A percentile compares a stretch with the other conserved stretches of the same genome.
These are phyloP conservation scores for Heteropelma amictum DNA, from an alignment of 2,888 invertebrate species.

Conservation along the genomic window DNA sequence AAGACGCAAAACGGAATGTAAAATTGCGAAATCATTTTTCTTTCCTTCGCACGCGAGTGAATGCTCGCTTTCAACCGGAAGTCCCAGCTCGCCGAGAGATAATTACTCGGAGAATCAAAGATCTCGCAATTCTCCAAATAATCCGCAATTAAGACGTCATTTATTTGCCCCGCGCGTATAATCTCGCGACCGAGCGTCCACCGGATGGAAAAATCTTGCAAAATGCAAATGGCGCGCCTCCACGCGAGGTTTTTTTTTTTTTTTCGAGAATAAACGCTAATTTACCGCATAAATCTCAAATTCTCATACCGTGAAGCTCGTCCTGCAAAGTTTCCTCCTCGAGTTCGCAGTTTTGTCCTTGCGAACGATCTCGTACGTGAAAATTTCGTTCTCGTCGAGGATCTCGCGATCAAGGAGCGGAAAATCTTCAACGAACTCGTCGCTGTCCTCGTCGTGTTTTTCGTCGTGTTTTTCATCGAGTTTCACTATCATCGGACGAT, in stretches of 20 bases:
- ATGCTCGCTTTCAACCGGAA: not conserved
- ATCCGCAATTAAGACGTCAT: not conserved
- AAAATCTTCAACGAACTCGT: slow-evolving; percentile 28
- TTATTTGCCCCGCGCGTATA: too few relatives aligned
- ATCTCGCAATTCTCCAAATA: not conserved
- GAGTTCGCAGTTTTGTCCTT: not conserved
- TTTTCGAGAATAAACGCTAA: not conserved
- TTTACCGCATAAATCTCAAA: not conserved
- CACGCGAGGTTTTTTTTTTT: too few relatives aligned
- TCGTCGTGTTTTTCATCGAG: slow-evolving; percentile 25
- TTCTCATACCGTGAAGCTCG: slow-evolving; percentile 25
- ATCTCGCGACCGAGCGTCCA: too few relatives aligned
- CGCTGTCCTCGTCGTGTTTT: slow-evolving; percentile 34
- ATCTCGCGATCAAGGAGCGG: slow-evolving; percentile 31
- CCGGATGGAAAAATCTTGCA: too few relatives aligned
- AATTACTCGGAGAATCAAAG: not conserved
- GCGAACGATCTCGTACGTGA: slow-evolving; percentile 8
- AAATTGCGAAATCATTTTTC: not conserved
- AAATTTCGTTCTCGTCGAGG: not conserved
- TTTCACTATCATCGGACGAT: slow-evolving; percentile 9
- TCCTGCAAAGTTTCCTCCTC: slow-evolving; percentile 17
- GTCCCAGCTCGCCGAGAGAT: not conserved
- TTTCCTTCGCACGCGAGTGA: not conserved
- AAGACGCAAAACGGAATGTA: slow-evolving; percentile 11
- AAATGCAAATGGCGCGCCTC: too few relatives aligned